These are phyloP conservation scores for Trimorus sp. DNA, from an alignment of 2,888 invertebrate species.

Conservation along the genomic window DNA sequence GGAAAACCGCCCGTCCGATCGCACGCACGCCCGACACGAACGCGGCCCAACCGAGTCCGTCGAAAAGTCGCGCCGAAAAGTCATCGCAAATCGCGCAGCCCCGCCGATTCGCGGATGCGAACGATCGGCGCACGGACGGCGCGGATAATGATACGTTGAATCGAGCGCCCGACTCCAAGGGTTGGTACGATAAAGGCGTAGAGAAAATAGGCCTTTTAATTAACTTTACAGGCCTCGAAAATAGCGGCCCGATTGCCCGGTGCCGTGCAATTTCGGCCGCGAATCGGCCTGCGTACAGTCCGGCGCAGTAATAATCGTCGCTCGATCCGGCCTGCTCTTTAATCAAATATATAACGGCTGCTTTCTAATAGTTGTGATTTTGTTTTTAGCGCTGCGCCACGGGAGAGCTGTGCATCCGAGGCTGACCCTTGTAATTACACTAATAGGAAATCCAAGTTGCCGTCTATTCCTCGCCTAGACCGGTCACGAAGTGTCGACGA, in stretches of 20 bases:
- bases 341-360: conserved; percentile 64
- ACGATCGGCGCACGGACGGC: conserved; percentile 2
- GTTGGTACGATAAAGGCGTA: conserved; percentile 52
- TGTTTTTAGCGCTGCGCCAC: conserved; percentile 54
- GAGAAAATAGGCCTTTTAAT: conserved; percentile 64
- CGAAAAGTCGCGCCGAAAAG: too few relatives aligned
- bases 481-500: conserved; percentile 41
- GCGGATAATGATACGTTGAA: conserved; percentile 55
- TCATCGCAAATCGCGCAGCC: too few relatives aligned
- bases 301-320: conserved; percentile 60
- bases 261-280: conserved; percentile 63
- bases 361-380: conserved; percentile 63
- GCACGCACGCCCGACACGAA: conserved; percentile 36
- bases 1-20: conserved; percentile 8
- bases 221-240: conserved; percentile 61
- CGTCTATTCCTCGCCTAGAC: conserved; percentile 37
- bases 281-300: conserved; percentile 54
- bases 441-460: conserved; percentile 58
- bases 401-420: conserved; percentile 39
- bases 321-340: conserved; percentile 63
- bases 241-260: conserved; percentile 38
- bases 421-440: conserved; percentile 63
- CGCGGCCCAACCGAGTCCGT: neutral
- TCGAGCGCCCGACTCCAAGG: conserved; percentile 22
- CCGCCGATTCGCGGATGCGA: too few relatives aligned